Base-by-base conservation (phyloP, 2,797 vertebrate species). In the Meda fulgida region DNA sequence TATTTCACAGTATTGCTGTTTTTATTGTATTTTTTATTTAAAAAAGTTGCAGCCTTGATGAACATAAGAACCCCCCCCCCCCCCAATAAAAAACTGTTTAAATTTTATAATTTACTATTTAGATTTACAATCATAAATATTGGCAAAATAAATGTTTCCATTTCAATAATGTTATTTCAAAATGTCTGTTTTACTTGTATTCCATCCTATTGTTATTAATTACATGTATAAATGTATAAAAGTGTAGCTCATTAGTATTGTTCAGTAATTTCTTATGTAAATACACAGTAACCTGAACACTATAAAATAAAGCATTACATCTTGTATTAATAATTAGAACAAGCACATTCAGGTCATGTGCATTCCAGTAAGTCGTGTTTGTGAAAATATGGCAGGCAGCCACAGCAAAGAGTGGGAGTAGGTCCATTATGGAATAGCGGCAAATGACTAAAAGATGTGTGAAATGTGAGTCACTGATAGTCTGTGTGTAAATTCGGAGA, bases 401-500 rank as follows among this genome's bases (percentile, higher is more conserved):
- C 79, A 86, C 11, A 23, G 71, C 67, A 80, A 73, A 67, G 81
- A 80, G 78, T 67, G 79, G 80, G 86, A 78, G 81, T 83, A 55
- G 78, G 81, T 66, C 73, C 48, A 34, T 87, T 75, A 76, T 88
- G 85, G 87, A 81, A 84, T 72, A 81, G 76, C 19, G 2, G 75
- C 65, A 83, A 86, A 88, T 91, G 89, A 91, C 84, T 90, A 87
- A 88, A 86, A 85, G 85, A 89, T 87, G 85, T 87, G 80, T 89
- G 85, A 89, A 87, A 78, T 26, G 34, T 91, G 89, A 88, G 83
- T 91, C 91, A 91, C 65, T 65, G 31, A 78, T 76, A 76, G 78
- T 76, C 88, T 80, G 84, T 55, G 81, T 88, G 82, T 80, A 58
- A 76, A 55, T 78, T 73, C 48, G 81, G 60, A 80, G 76, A 48